Base-by-base conservation (phyloP, 2,113 vertebrate genomes). In the Neogale vison region DNA sequence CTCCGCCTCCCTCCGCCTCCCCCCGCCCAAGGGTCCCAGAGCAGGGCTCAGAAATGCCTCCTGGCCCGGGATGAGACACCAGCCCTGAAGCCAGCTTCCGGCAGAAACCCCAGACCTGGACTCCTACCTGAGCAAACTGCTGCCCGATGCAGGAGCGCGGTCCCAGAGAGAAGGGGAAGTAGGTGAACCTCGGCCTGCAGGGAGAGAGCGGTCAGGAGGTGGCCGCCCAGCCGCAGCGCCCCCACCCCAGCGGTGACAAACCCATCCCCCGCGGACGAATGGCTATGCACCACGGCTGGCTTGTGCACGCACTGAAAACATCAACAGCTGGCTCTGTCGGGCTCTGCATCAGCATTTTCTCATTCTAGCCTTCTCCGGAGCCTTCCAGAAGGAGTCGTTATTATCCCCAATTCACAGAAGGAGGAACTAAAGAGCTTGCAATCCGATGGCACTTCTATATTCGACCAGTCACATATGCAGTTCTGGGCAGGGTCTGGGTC, bases 151-250 rank as follows among this genome's bases (percentile, higher is more conserved):
- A 99, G 55, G 99, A 99, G 6, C 99, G 99, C 63, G 99, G 99
- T 4, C 99, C 99, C 86, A 99, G 98, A 7, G 99, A 98, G 97
- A 99, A 99, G 7, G 99, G 99, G 95, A 99, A 99, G 88, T 99
- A 99, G 90, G 98, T 98, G 93, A 98, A 99, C 71, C 98, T 96
- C 0, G 98, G 98, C 97, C 99, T 99, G 95, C 21, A 24, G 96
- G 98, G 39, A 90, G 74, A 79, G 20, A 89, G 72, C n/a, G 1
- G 4, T 81, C 87, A 83, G 94, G 23, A 4, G 57, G n/a, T 0
- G 4, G 76, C 15, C 0, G 34, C 83, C 7, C 39, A 3, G 24
- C 26, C 21, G 13, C n/a, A 42, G 31, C 29, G 21, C n/a, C 36
- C 31, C n/a, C 1, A 0, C 0, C 45, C 26, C 42, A 0, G 3